Percentiles rank a stretch among this genome's conserved stretches.
phyloP scores from a whole-genome alignment of 30 jellyfish, hydroid and myxozoan genomes.

The Morbakka virulenta region DNA sequence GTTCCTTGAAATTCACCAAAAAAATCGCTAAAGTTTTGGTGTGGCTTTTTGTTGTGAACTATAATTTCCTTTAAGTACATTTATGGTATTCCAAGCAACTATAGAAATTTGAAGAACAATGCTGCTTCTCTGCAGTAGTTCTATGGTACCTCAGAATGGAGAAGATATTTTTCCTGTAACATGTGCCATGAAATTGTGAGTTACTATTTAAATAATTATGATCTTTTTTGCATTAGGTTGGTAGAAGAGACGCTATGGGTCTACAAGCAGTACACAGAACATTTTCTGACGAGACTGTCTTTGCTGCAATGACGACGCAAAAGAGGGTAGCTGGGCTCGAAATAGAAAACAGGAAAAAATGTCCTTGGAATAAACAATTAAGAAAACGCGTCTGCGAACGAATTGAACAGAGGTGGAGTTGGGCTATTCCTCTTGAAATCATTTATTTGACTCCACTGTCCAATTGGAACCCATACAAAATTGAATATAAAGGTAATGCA shows the following conservation, averaged over 20 bases:
- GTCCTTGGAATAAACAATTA: conserved; percentile 23
- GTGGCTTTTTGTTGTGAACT: no score
- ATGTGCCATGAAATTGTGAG: no score
- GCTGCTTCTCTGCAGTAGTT: no score
- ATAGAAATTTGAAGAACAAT: no score
- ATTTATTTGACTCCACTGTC: conserved; percentile 86
- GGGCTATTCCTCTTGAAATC: conserved; percentile 93
- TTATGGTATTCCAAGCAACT: no score
- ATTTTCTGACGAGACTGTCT: conserved; percentile 69
- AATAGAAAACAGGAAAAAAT: conserved; percentile 51
- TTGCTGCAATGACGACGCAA: conserved; percentile 88
- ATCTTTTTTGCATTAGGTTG: conserved; percentile 47
- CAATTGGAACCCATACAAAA: conserved; percentile 82
- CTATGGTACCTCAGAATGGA: no score
- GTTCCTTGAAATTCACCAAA: no score
- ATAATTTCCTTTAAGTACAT: no score
- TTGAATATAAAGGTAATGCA: conserved; percentile 76
- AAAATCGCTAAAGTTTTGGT: no score
- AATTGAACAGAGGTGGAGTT: conserved; percentile 78
- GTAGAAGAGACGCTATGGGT: conserved; percentile 91
- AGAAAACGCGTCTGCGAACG: conserved; percentile 46
- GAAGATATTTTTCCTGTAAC: background rate
- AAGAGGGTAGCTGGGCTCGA: conserved; percentile 74
- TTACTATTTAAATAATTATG: background rate
- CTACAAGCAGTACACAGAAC: conserved; percentile 54